Percentiles rank a stretch among this genome's conserved stretches.
These are phyloP conservation scores for Gibbula magus DNA, from an alignment of 2,888 invertebrate genomes.

Conservation along the genomic window DNA sequence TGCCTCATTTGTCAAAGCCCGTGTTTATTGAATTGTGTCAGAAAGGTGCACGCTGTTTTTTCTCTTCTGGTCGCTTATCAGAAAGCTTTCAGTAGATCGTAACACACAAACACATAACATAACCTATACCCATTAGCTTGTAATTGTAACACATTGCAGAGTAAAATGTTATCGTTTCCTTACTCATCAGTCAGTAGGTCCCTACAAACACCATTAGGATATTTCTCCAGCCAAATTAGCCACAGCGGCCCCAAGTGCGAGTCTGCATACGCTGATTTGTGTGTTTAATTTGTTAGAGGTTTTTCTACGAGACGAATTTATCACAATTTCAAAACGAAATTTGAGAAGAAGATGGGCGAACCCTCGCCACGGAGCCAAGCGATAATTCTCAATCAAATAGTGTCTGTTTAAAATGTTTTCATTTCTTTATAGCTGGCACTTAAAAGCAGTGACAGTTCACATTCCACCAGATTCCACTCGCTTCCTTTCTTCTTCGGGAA, in stretches of 20 bases:
- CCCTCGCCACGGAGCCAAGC: not conserved
- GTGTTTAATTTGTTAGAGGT: not conserved
- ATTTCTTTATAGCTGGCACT: not conserved
- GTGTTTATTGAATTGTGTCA: too few relatives aligned
- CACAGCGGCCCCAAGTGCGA: not conserved
- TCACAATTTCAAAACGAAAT: slow-evolving; percentile 15
- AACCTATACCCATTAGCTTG: not conserved
- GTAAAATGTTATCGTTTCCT: slow-evolving; percentile 4
- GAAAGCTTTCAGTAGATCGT: too few relatives aligned
- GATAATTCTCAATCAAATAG: not conserved
- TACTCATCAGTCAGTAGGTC: not conserved
- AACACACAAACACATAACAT: not conserved
- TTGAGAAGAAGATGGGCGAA: not conserved
- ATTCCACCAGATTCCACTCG: not conserved
- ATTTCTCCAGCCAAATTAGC: not conserved
- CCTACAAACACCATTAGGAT: not conserved
- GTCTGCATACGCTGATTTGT: not conserved
- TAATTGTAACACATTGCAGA: slow-evolving; percentile 6
- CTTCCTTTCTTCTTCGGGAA: not conserved
- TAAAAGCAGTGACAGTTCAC: not conserved
- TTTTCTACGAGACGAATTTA: not conserved
- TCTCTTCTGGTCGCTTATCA: too few relatives aligned
- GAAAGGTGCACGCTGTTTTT: too few relatives aligned
- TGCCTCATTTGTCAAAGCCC: too few relatives aligned
- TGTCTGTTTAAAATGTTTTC: not conserved